Conservation (phyloP, 2,113 vertebrate species). For the Poeciliopsis prolifica region DNA sequence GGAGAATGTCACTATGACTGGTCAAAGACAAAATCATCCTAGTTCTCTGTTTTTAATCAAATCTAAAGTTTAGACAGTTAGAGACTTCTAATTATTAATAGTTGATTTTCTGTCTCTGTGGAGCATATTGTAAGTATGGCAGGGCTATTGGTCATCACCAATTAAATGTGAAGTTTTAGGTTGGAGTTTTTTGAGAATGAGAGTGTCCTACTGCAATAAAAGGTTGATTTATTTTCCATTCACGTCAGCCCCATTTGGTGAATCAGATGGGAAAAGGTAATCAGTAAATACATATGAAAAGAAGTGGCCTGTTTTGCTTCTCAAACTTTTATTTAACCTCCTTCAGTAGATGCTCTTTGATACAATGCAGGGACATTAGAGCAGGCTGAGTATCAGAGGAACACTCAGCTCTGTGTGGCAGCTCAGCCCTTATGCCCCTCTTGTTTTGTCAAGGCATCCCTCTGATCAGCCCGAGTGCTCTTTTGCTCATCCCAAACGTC, state of each 20-base stretch:
- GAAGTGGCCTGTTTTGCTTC: background rate
- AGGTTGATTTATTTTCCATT: no score
- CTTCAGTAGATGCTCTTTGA: conserved; percentile 9
- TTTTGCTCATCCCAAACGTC: conserved; percentile 31
- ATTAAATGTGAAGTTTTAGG: no score
- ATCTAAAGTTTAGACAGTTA: no score
- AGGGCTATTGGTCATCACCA: no score
- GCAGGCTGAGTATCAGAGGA: conserved; percentile 5
- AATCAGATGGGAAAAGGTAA: background rate
- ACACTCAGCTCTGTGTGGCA: conserved; percentile 1
- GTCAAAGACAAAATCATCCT: no score
- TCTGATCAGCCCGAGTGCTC: conserved; percentile 50
- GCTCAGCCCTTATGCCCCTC: conserved; percentile 11
- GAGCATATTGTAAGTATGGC: no score
- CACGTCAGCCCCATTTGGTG: background rate
- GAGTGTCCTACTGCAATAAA: background rate
- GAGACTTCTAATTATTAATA: no score
- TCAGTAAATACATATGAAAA: background rate
- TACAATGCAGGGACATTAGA: conserved; percentile 15
- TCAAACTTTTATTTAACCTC: background rate
- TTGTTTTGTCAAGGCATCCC: conserved; percentile 32
- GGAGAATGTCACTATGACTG: no score
- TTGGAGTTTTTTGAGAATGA: no score
- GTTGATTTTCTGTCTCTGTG: no score
- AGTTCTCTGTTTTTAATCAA: no score